Conservation (phyloP, 2,797 vertebrate species). For the Peromyscus attwateri region DNA sequence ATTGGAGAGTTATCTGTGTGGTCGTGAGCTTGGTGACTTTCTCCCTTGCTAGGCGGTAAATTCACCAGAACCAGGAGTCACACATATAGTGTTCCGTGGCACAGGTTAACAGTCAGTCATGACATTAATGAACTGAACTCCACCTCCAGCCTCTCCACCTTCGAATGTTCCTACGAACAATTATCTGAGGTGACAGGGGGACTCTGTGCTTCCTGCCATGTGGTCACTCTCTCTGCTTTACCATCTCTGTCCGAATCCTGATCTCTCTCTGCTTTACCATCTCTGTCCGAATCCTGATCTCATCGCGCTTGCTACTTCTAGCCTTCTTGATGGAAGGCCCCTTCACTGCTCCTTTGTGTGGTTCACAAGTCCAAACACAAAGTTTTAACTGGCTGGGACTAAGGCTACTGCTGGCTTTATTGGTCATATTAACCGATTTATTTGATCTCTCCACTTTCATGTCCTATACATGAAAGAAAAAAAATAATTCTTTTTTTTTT, state of each 20-base stretch:
- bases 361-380: background rate
- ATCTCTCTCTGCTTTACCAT: background rate
- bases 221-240: background rate
- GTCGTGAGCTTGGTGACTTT: background rate
- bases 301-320: background rate
- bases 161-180: background rate
- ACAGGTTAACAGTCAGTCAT: background rate
- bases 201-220: background rate
- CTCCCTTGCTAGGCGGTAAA: background rate
- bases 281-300: background rate
- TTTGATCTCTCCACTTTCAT: background rate
- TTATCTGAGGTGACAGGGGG: background rate
- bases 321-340: background rate
- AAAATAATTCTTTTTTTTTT: background rate
- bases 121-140: background rate
- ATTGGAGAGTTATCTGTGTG: background rate
- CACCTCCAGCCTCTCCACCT: background rate
- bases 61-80: background rate
- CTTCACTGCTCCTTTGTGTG: background rate
- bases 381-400: background rate
- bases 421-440: background rate
- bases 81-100: background rate
- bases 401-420: background rate
- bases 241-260: background rate
- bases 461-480: background rate